Percentiles rank a stretch among this genome's conserved stretches.
These are phyloP conservation scores for Antechinus flavipes DNA, from an alignment of 2,113 vertebrate species.

Conservation along the genomic window DNA sequence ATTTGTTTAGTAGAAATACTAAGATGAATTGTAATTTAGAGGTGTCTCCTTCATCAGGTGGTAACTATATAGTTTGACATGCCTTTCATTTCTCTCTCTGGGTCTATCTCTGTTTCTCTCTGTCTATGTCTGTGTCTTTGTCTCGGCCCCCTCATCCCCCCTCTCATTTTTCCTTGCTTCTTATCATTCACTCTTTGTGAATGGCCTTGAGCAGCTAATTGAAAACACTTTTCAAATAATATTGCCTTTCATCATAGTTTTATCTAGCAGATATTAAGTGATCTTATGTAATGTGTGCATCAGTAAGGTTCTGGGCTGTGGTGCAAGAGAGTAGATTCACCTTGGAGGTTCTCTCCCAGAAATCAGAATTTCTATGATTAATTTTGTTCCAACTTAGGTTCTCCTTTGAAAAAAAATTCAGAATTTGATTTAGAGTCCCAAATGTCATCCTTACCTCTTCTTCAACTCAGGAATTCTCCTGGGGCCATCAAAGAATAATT, in stretches of 20 bases:
- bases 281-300: not conserved
- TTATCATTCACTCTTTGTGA: not conserved
- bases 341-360: not conserved
- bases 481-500: not conserved
- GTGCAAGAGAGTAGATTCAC: not conserved
- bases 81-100: not conserved
- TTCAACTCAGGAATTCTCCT: not conserved
- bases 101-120: too few species aligned
- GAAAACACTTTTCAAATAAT: not conserved
- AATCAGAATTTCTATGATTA: not conserved
- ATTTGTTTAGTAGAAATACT: not conserved
- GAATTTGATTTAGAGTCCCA: not conserved
- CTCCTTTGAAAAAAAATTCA: not conserved
- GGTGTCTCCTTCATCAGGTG: not conserved
- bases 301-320: not conserved
- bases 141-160: not conserved
- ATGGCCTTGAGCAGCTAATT: not conserved
- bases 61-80: not conserved
- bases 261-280: not conserved
- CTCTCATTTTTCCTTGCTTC: not conserved
- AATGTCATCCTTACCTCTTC: not conserved
- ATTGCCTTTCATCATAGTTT: not conserved
- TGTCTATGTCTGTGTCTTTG: not conserved
- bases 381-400: not conserved
- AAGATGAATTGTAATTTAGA: not conserved